phyloP scores from a whole-genome alignment of 2,113 vertebrate genomes.

The Ivindomyrus marchei region DNA sequence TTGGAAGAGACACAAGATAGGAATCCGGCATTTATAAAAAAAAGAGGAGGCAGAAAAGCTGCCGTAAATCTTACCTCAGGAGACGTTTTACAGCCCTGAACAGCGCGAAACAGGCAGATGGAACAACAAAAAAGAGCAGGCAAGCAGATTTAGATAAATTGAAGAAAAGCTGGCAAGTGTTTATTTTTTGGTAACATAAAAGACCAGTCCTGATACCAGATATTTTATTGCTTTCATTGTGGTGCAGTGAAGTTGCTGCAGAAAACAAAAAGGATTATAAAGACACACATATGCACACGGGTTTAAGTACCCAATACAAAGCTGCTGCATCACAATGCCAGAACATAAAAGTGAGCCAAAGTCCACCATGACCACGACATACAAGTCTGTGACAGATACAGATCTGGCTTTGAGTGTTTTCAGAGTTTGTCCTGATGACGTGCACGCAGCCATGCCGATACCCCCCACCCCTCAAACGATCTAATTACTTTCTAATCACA shows the following conservation, averaged over 20 bases:
- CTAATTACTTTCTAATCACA: background rate
- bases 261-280: background rate
- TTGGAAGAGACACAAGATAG: constrained; percentile 37
- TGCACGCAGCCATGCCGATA: background rate
- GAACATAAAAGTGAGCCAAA: background rate
- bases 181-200: background rate
- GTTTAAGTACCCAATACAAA: background rate
- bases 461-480: background rate
- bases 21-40: constrained; percentile 31
- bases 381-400: background rate
- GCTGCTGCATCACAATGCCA: background rate
- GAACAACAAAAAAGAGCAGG: background rate
- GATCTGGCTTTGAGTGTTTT: background rate
- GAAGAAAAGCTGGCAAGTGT: background rate
- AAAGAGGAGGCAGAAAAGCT: background rate
- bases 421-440: background rate
- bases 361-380: background rate
- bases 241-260: background rate
- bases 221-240: background rate
- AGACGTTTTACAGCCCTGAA: background rate
- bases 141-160: background rate
- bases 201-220: background rate
- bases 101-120: background rate
- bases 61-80: background rate
- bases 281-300: background rate